Evolutionary conservation across 1,140 invertebrate genomes (phyloP).

Genomic region (Bombus cullumanus): DNA sequence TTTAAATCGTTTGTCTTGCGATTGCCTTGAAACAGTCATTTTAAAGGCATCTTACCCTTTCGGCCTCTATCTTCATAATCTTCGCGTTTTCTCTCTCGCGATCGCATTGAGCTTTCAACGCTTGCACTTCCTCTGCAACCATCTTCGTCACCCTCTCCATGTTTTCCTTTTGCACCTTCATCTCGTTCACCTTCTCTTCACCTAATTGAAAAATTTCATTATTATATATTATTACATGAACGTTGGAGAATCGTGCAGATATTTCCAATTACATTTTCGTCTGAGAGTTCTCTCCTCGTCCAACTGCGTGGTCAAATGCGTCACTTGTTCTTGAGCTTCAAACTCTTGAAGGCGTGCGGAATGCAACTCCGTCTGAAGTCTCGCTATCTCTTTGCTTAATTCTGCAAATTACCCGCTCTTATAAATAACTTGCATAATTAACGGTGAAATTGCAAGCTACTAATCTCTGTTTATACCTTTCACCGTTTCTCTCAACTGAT

Average conservation of each 20-base stretch:
- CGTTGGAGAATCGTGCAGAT: neutral
- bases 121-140: conserved; percentile 85
- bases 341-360: conserved; percentile 87
- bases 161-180: conserved; percentile 84
- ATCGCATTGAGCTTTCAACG: conserved; percentile 85
- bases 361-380: conserved; percentile 87
- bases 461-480: conserved; percentile 73
- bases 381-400: conserved; percentile 85
- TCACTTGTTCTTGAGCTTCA: conserved; percentile 86
- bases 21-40: too few species aligned
- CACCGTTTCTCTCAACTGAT: conserved; percentile 87
- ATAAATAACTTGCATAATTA: neutral
- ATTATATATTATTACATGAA: neutral
- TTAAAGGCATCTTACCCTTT: conserved; percentile 71
- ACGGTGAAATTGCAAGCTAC: neutral
- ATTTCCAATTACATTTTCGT: conserved; percentile 71
- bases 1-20: too few species aligned
- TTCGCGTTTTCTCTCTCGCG: conserved; percentile 85
- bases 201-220: conserved; percentile 51
- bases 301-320: conserved; percentile 81
- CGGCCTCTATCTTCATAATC: conserved; percentile 81
- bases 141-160: conserved; percentile 86
- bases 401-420: conserved; percentile 75
- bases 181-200: conserved; percentile 78
- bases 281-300: conserved; percentile 84